phyloP scores from a whole-genome alignment of 2,888 invertebrate species.

The Anoncus sp. region DNA sequence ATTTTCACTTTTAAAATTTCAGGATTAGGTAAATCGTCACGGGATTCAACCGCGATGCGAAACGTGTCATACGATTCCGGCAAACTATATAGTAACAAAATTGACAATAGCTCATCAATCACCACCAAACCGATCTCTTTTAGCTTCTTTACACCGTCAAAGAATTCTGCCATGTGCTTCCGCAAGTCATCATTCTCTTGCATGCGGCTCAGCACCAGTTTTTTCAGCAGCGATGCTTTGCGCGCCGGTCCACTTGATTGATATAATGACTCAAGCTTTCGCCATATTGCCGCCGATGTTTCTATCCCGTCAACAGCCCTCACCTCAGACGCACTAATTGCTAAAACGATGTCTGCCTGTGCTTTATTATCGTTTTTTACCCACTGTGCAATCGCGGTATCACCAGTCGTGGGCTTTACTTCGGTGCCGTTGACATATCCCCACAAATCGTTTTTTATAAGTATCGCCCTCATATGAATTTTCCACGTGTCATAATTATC shows the following conservation, averaged over 20 bases:
- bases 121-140: slow-evolving; percentile 13
- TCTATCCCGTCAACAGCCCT: background rate
- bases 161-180: background rate
- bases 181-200: background rate
- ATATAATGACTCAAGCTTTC: slow-evolving; percentile 9
- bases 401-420: background rate
- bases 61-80: slow-evolving; percentile 8
- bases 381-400: background rate
- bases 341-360: background rate
- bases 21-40: slow-evolving; percentile 9
- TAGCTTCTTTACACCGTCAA: background rate
- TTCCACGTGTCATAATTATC: slow-evolving; percentile 30
- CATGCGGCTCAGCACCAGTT: background rate
- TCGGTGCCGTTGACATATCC: slow-evolving; percentile 2
- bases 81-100: slow-evolving; percentile 22
- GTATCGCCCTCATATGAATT: slow-evolving; percentile 11
- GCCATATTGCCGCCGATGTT: slow-evolving; percentile 23
- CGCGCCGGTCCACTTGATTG: slow-evolving; percentile 12
- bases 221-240: background rate
- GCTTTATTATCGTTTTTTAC: slow-evolving; percentile 1
- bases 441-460: slow-evolving; percentile 14
- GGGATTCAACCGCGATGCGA: slow-evolving; percentile 11
- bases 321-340: slow-evolving; percentile 5
- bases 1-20: slow-evolving; percentile 19
- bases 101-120: slow-evolving; percentile 1